Evolutionary conservation across 2,888 invertebrate genomes (phyloP).

Genomic region (Rapana venosa): DNA sequence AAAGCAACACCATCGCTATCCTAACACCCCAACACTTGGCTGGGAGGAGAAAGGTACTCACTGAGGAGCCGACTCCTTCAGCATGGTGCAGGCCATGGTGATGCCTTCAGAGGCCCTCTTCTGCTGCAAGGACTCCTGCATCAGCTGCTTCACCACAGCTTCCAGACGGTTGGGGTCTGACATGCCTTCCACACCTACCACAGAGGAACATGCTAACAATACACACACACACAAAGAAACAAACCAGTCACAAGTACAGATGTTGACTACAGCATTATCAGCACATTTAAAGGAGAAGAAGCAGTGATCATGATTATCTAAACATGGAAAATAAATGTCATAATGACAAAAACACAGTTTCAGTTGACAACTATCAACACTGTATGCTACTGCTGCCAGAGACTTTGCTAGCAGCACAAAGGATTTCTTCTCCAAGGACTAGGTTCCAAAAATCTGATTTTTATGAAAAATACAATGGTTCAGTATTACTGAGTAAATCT

Average conservation of each 20-base stretch:
- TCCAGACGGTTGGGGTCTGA: conserved; percentile 53
- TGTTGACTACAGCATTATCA: too few relatives aligned
- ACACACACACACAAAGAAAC: too few relatives aligned
- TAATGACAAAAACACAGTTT: neutral
- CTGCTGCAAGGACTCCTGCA: conserved; percentile 57
- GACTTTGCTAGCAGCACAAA: too few relatives aligned
- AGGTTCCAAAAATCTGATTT: too few relatives aligned
- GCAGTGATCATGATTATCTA: neutral
- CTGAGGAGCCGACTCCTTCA: conserved; percentile 19
- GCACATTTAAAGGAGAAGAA: neutral
- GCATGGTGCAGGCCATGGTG: conserved; percentile 54
- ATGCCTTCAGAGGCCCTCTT: conserved; percentile 48
- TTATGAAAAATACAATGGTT: too few relatives aligned
- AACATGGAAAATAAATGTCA: neutral
- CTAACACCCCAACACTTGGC: too few relatives aligned
- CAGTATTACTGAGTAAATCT: too few relatives aligned
- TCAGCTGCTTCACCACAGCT: conserved; percentile 56
- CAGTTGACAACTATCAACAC: neutral
- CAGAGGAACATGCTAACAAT: too few relatives aligned
- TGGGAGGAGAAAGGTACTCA: neutral
- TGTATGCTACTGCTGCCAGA: too few relatives aligned
- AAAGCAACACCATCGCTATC: neutral
- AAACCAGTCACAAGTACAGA: too few relatives aligned
- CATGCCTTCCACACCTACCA: conserved; percentile 52
- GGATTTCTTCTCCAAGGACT: too few relatives aligned